Evolutionary conservation across 2,797 vertebrate genomes (phyloP).

Genomic region (Sebastolobus alascanus): DNA sequence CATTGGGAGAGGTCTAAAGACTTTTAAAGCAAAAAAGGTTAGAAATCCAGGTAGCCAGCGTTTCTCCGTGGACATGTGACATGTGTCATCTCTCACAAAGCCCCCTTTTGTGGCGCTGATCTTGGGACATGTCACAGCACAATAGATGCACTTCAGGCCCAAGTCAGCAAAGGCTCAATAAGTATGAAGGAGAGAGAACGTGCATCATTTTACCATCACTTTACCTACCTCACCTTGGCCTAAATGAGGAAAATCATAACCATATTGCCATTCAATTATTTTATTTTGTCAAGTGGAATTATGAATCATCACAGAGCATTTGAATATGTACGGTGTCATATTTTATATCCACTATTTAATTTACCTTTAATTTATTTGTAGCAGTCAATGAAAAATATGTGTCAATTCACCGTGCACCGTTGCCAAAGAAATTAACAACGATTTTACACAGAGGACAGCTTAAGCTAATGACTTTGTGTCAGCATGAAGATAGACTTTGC

Average conservation of each 20-base stretch:
- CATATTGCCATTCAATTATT: neutral
- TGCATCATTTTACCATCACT: slow-evolving; percentile 27
- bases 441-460: slow-evolving; percentile 79
- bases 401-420: slow-evolving; percentile 51
- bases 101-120: slow-evolving; percentile 69
- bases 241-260: neutral
- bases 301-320: neutral
- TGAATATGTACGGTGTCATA: neutral
- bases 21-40: slow-evolving; percentile 28
- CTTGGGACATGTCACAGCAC: slow-evolving; percentile 57
- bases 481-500: slow-evolving; percentile 77
- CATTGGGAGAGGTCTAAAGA: neutral
- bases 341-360: neutral
- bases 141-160: slow-evolving; percentile 58
- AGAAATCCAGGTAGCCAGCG: slow-evolving; percentile 49
- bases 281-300: neutral
- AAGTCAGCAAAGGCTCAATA: slow-evolving; percentile 48
- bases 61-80: slow-evolving; percentile 58
- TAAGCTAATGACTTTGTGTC: slow-evolving; percentile 82
- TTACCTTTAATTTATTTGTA: slow-evolving; percentile 39
- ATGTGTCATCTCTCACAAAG: slow-evolving; percentile 75
- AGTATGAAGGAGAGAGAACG: slow-evolving; percentile 27
- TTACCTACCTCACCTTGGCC: no score
- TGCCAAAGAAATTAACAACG: slow-evolving; percentile 70
- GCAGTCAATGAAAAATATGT: slow-evolving; percentile 45